phyloP scores from a whole-genome alignment of 2,797 vertebrate genomes.

The Paramormyrops hopkinsi region DNA sequence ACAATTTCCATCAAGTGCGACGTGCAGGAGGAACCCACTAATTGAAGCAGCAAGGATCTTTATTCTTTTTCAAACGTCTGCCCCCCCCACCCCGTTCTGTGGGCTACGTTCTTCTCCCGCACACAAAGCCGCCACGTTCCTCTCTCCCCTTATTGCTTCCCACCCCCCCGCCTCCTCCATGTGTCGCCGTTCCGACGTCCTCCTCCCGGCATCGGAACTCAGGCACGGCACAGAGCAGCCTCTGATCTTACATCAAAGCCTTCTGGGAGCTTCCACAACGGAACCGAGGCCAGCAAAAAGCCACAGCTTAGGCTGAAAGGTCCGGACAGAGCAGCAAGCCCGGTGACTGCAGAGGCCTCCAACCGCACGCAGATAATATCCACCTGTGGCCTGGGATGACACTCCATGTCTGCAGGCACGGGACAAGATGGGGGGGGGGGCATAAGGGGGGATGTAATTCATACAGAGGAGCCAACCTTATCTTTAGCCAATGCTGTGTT shows the following conservation, averaged over 20 bases:
- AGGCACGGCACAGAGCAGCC: background rate
- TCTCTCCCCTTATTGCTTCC: background rate
- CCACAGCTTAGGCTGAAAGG: background rate
- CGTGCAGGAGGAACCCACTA: conserved; percentile 64
- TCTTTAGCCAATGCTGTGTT: background rate
- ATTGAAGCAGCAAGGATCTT: conserved; percentile 58
- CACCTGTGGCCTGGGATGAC: background rate
- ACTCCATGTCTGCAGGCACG: background rate
- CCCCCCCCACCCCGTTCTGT: background rate
- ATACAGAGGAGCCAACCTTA: background rate
- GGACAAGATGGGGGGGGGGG: background rate
- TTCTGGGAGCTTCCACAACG: background rate
- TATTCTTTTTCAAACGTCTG: background rate
- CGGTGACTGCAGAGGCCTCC: background rate
- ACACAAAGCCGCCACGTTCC: background rate
- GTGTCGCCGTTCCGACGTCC: background rate
- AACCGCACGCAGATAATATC: background rate
- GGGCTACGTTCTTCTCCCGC: background rate
- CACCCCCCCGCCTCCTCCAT: background rate
- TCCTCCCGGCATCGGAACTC: background rate
- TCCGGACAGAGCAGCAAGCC: background rate
- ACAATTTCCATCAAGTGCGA: conserved; percentile 60
- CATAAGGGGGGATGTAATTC: background rate
- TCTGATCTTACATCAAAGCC: conserved; percentile 15
- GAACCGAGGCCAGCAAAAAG: background rate